phyloP scores from a whole-genome alignment of 53 echinoderm and acorn worm genomes.

The Holothuria leucospilota region DNA sequence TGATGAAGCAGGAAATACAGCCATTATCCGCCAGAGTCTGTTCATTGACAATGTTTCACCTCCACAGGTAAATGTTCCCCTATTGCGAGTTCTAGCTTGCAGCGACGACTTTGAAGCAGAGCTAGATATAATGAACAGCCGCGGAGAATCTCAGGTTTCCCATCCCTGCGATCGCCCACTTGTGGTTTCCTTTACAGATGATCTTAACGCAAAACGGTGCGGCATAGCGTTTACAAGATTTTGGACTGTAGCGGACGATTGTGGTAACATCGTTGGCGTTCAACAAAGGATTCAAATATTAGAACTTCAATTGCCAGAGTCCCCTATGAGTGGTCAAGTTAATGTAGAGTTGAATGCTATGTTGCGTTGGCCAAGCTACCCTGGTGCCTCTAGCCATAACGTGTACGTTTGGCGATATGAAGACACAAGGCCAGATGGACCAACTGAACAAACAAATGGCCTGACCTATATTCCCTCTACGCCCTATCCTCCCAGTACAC shows the following conservation, averaged over 20 bases:
- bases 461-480: neutral
- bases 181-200: conserved; percentile 16
- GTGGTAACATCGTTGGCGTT: conserved; percentile 1
- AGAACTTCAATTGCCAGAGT: conserved; percentile 22
- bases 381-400: conserved; percentile 18
- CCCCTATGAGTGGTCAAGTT: conserved; percentile 23
- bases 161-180: conserved; percentile 36
- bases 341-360: conserved; percentile 27
- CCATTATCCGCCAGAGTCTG: neutral
- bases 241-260: conserved; percentile 41
- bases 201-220: neutral
- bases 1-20: conserved; percentile 29
- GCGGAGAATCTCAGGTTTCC: neutral
- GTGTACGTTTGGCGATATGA: conserved; percentile 41
- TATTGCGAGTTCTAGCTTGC: conserved; percentile 14
- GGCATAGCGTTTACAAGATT: conserved; percentile 12
- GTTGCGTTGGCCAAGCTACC: conserved; percentile 32
- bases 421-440: conserved; percentile 10
- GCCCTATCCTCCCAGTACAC: conserved; percentile 30
- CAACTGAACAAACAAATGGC: conserved; percentile 6
- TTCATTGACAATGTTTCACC: neutral
- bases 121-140: conserved; percentile 10
- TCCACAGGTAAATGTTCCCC: conserved; percentile 27
- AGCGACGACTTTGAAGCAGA: conserved; percentile 25
- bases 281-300: conserved; percentile 29